Conservation (phyloP, 2,797 vertebrate species). For the Cottoperca gobio region DNA sequence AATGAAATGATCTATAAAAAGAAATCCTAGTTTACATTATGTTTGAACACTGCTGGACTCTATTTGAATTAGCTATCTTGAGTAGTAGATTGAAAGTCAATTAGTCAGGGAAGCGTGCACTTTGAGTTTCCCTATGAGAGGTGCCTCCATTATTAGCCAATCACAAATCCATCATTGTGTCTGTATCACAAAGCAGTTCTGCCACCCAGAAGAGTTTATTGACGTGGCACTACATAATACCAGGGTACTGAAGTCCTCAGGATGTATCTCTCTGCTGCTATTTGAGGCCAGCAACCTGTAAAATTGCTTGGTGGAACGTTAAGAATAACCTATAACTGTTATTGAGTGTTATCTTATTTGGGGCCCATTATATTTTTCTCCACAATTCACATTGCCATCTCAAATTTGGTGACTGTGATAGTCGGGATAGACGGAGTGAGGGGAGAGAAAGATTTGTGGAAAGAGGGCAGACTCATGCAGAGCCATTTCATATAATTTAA, state of each 20-base stretch:
- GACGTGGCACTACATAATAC: slow-evolving; percentile 20
- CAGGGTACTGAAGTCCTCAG: slow-evolving; percentile 14
- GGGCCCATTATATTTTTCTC: slow-evolving; percentile 22
- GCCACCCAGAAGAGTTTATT: slow-evolving; percentile 27
- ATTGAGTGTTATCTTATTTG: slow-evolving; percentile 53
- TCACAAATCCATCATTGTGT: slow-evolving; percentile 31
- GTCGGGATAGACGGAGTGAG: slow-evolving; percentile 25
- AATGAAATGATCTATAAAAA: neutral
- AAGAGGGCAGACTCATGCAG: slow-evolving; percentile 38
- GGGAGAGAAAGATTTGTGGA: slow-evolving; percentile 31
- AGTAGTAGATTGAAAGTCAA: neutral
- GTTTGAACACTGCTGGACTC: neutral
- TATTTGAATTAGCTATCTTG: neutral
- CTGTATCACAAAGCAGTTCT: neutral
- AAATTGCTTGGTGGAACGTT: slow-evolving; percentile 55
- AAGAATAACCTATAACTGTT: slow-evolving; percentile 47
- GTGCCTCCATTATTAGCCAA: slow-evolving; percentile 6
- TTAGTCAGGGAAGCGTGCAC: neutral
- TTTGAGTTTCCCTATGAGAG: slow-evolving; percentile 2
- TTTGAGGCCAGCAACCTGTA: slow-evolving; percentile 58
- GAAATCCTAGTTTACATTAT: neutral
- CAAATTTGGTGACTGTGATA: slow-evolving; percentile 22
- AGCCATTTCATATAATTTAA: slow-evolving; percentile 57
- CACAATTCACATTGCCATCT: slow-evolving; percentile 24
- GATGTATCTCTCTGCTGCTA: slow-evolving; percentile 37